Base-by-base conservation (phyloP, 2,888 invertebrate genomes). In the Podotricha telesiphe region DNA sequence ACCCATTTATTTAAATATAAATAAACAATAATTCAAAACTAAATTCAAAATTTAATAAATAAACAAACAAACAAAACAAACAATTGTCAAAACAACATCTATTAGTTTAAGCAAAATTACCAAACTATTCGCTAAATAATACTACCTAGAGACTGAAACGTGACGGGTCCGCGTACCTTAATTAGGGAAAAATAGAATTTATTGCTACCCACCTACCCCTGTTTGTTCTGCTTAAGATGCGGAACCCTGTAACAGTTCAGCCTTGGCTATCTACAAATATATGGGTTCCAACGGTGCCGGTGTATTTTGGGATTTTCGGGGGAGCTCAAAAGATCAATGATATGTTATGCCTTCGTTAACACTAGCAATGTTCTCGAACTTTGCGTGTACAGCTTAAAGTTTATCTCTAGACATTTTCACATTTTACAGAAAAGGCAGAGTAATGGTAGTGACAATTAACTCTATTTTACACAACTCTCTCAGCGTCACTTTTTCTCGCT, bases 111-210 rank as follows among this genome's bases (percentile, higher is more conserved):
- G 17, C 40, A 58, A 55, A 51, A 64, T 51, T 53, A 59, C 15
- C 20, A 45, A 58, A 56, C 58, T 61, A 61, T 53, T 34, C 40
- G 58, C 56, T 53, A 50, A 17, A 74, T 71, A 66, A 47, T 70
- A 72, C 70, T 63, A 74, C 68, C 56, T 65, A 63, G 69, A 71
- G 69, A 62, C 53, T 58, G 75, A 76, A 73, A 73, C 70, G 64
- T 62, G 65, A 74, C 58, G 68, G 72, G 70, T 72, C 72, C 72
- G 68, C 45, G 75, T 86, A 84, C 86, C 87, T 90, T 91, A 91
- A 91, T 91, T 91, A 91, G 89, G 88, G 88, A 88, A 91, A 91
- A 91, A 89, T 87, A 82, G 87, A 88, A 91, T 91, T 91, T 91
- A 91, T 89, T 81, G 86, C 84, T 84, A 83, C 86, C 84, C 84